Base-by-base conservation (phyloP, 1,140 invertebrate species). In the Drosophila subobscura region DNA sequence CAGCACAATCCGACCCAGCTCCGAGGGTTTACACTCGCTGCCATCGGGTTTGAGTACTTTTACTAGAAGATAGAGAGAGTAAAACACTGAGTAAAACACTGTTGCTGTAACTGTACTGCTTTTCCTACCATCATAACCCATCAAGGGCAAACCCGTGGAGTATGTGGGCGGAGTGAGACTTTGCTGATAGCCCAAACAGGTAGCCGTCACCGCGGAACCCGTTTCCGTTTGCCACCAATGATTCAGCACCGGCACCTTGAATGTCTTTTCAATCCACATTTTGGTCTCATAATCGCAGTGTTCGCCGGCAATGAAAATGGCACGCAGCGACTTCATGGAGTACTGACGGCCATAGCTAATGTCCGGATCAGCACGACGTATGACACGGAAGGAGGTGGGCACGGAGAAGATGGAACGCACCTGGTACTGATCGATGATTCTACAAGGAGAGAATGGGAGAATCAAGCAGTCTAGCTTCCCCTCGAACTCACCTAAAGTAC, bases 211-310 rank as follows among this genome's bases (percentile, higher is more conserved):
- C 0, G 97, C 94, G 67, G 97, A 97, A 0, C 97, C 97, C 0
- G 97, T 97, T 92, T 99, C 97, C 41, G 90, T 98, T 92, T 99
- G 98, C 97, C 98, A 99, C 97, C 97, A 99, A 90, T 99, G 96
- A 91, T 99, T 98, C 16, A 98, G 86, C 6, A 98, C 94, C 0
- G 97, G 97, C 2, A 96, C 96, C 66, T 95, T 94, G 79, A 98
- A 96, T 7, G 93, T 93, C 55, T 94, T 94, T 90, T 96, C 94
- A 1, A 96, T 95, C 97, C 97, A 99, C 4, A 92, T 77, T 93
- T 97, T 96, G 0, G 97, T 97, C 85, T 98, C 97, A 59, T 96
- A 95, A 89, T 99, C 98, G 90, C 97, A 98, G 84, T 98, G 97
- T 91, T 99, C 98, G 0, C 98, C 98, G 63, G 97, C 97, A 4